Evolutionary conservation across 1,140 invertebrate species (phyloP).

Genomic region (Plutomurus gul): DNA sequence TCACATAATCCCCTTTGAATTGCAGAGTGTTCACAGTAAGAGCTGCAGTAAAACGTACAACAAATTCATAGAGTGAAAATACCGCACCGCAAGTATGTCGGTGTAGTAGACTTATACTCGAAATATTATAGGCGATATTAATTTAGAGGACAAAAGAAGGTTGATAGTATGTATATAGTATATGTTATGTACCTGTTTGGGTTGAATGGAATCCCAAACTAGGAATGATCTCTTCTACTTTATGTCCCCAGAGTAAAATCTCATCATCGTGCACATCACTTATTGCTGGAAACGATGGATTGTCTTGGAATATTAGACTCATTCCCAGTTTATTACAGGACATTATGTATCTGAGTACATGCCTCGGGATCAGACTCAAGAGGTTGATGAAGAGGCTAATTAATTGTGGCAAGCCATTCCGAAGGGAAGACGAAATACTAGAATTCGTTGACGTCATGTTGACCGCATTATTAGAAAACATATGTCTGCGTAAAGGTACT

Average conservation of each 20-base stretch:
- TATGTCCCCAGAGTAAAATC: constrained; percentile 1
- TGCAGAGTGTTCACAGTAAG: background rate
- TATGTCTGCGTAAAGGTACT: background rate
- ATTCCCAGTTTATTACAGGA: background rate
- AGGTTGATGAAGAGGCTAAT: constrained; percentile 1
- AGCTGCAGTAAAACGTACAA: too few species aligned
- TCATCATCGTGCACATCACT: background rate
- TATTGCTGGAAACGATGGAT: background rate
- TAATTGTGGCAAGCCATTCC: background rate
- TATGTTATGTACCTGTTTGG: constrained; percentile 23
- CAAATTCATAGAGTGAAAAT: too few species aligned
- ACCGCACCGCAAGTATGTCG: too few species aligned
- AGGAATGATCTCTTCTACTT: constrained; percentile 11
- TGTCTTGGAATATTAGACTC: background rate
- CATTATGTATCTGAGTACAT: constrained; percentile 21
- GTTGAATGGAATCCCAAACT: constrained; percentile 15
- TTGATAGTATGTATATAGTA: background rate
- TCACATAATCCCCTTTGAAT: background rate
- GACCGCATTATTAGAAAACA: background rate
- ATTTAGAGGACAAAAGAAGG: too few species aligned
- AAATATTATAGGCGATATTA: too few species aligned
- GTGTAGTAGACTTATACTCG: too few species aligned
- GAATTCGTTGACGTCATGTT: background rate
- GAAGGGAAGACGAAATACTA: constrained; percentile 8
- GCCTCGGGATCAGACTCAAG: constrained; percentile 14